Evolutionary conservation across 2,113 vertebrate genomes (phyloP), one percentile per base, ranked within the genome.

Genomic region (Nerophis ophidion): DNA sequence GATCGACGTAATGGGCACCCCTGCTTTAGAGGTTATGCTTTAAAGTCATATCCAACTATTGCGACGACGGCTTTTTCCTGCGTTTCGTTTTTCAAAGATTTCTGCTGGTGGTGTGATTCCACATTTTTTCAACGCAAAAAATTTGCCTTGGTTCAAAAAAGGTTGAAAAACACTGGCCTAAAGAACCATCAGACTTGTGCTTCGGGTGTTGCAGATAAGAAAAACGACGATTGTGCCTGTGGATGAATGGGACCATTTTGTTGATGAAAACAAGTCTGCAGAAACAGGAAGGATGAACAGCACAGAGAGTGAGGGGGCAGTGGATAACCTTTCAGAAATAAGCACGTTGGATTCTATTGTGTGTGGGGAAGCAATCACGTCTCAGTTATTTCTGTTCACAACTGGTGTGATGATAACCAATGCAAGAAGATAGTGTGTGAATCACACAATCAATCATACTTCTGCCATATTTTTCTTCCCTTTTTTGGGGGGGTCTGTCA

Each of bases 361-460:
- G 72, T 66, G 66, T 62, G 65, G 54, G 76, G 61, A 80, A 66
- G 78, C 76, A 70, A 63, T 68, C 63, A 69, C 10, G 57, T 60
- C 64, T 80, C 78, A 86, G 68, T 82, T 64, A 73, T 78, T 76
- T 85, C 72, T 72, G 66, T 76, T 75, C 71, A 74, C 77, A 78
- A 86, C 75, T 71, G 57, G 65, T 83, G 60, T 74, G 75, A 82
- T 87, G 83, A 80, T 12, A 44, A 44, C 40, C 40, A 40, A 40
- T 40, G 38, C 38, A 40, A 40, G 38, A 3, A 52, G 49, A 8
- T 58, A 17, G 62, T 54, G 57, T 10, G 36, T 63, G 63, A 26
- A 26, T 26, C 26, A 26, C 26, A 26, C 26, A 26, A 26, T 65
- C 74, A 76, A 77, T 52, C 69, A 44, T 44, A 44, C 11, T 44